These are phyloP conservation scores for Ophion obscuratus DNA, from an alignment of 2,888 invertebrate species.

Conservation along the genomic window DNA sequence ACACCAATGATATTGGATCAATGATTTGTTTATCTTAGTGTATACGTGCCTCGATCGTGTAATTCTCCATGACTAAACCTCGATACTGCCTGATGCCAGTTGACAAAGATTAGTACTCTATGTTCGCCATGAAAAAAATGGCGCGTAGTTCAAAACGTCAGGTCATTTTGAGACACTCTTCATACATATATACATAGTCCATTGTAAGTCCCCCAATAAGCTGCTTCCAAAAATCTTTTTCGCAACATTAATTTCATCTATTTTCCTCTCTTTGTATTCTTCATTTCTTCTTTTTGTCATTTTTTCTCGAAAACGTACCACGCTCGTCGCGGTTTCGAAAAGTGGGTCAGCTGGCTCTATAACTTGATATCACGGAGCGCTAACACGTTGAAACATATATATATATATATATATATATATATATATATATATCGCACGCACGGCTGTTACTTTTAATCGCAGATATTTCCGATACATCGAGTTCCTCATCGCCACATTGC, in stretches of 20 bases:
- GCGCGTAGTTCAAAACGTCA: too few species aligned
- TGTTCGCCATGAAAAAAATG: too few species aligned
- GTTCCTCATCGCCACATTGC: background rate
- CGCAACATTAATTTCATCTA: background rate
- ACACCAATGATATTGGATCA: too few species aligned
- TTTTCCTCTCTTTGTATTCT: background rate
- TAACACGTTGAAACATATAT: constrained; percentile 1
- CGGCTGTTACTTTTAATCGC: constrained; percentile 3
- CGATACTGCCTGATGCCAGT: too few species aligned
- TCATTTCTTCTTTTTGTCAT: background rate
- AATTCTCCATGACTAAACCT: too few species aligned
- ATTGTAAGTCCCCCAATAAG: background rate
- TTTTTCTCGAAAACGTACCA: background rate
- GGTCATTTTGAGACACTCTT: too few species aligned
- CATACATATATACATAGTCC: too few species aligned
- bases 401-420: background rate
- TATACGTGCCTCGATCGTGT: too few species aligned
- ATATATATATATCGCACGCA: background rate
- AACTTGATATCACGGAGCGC: constrained; percentile 26
- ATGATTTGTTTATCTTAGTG: too few species aligned
- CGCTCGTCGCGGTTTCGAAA: background rate
- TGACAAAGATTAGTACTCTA: too few species aligned
- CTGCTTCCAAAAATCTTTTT: background rate
- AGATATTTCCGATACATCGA: constrained; percentile 13
- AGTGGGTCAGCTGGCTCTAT: constrained; percentile 30